Evolutionary conservation across 2,113 vertebrate genomes (phyloP), one percentile per base, ranked within the genome.

Genomic region (Pseudopipra pipra): DNA sequence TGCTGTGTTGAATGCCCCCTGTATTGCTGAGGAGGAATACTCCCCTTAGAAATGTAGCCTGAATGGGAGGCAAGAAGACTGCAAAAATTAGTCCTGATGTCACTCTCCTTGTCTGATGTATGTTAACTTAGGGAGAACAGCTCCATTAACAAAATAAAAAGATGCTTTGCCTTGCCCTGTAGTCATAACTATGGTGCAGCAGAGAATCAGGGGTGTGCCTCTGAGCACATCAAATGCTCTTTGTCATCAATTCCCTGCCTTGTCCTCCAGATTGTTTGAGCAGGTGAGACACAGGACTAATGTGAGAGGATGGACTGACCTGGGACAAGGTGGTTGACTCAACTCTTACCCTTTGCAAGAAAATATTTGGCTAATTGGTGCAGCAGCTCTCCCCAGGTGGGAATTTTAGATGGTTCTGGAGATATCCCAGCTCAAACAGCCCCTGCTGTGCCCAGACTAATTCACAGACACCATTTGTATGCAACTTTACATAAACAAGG

Each of bases 371-470:
- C 14, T 79, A 51, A 31, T 6, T 11, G 35, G 17, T 58, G 22
- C 17, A 59, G 28, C 22, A 71, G 28, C 28, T 62, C 28, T 37
- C n/a, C 9, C 22, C 6, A 31, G 5, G 12, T 28, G 12, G 25
- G 4, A 22, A 35, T 70, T 65, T 74, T 25, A n/a, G 56, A 28
- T 6, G 5, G 5, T 24, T 18, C 13, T 51, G 39, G 47, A 76
- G 14, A 58, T 7, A 30, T 0, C 2, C 1, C n/a, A 22, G 6
- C 16, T 78, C 25, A 44, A 33, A 20, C 5, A 90, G 19, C 2
- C 16, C 11, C 10, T 78, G 10, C 12, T 44, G 22, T 41, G 46
- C 21, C 19, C 51, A 71, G 19, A 35, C 0, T 4, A 39, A 17
- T 21, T 33, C 37, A 56, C 31, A 49, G 43, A 37, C 5, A 15